Evolutionary conservation across 2,888 invertebrate species (phyloP), one percentile per base, ranked within the genome.

Genomic region (Parnassius orleans): DNA sequence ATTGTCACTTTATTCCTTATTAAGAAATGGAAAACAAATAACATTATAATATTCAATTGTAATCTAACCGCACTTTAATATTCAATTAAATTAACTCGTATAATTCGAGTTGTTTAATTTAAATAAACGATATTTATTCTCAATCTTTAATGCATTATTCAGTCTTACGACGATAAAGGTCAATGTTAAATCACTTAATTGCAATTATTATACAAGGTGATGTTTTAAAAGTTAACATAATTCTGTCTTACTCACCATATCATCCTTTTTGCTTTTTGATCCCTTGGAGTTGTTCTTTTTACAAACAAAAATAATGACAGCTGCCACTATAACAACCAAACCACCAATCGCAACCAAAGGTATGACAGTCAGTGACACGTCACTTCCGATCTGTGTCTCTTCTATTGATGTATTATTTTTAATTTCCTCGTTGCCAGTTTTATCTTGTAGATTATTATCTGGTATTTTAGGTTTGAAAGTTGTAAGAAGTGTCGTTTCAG

Each of bases 311-410:
- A 95, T 93, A 14, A 94, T 93, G 2, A 95, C 93, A 53, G 93
- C 92, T 19, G 94, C 94, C 3, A 95, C 93, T 19, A 95, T 93
- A 3, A 95, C 82, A 64, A 96, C 93, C 55, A 97, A 88, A 3
- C 93, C 94, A 71, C 94, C 94, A 55, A 96, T 93, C 10, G 95
- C 94, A 33, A 95, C 90, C 56, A 96, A 87, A 1, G 96, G 95
- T 71, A 96, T 93, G 56, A 96, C 86, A 52, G 95, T 94, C 48
- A 74, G 52, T 51, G 94, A 90, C 53, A 95, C 83, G 68, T 94
- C 94, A 58, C 86, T 88, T 12, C 62, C 69, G 24, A 69, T 79
- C 1, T 83, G 79, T 12, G 88, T 75, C 67, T 88, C 87, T 9
- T 91, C 85, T 46, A 92, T 62, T 9, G 48, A 48, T 9, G 48